A percentile compares a stretch with the other conserved stretches of the same genome.
These are phyloP conservation scores for Prietella phreatophila DNA, from an alignment of 2,113 vertebrate species.

Conservation along the genomic window DNA sequence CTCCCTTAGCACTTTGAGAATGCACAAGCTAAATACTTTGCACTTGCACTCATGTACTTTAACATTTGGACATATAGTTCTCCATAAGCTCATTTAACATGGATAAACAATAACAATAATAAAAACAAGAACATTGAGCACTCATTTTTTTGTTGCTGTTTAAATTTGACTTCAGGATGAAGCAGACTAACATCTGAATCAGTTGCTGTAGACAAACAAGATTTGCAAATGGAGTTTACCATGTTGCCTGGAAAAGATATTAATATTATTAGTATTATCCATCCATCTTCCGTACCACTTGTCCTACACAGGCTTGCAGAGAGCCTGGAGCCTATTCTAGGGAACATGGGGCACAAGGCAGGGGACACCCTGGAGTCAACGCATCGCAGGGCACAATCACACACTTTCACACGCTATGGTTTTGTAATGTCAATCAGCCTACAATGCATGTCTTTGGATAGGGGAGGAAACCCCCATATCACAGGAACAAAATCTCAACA, in stretches of 20 bases:
- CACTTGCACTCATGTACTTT: conserved; percentile 58
- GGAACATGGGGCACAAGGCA: too few relatives aligned
- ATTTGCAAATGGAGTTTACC: not conserved
- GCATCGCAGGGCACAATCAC: too few relatives aligned
- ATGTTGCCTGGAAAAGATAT: not conserved
- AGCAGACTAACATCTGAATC: not conserved
- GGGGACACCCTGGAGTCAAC: too few relatives aligned
- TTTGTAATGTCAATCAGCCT: too few relatives aligned
- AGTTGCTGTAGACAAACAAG: not conserved
- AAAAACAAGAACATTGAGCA: conserved; percentile 56
- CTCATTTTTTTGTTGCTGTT: not conserved
- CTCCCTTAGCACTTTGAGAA: conserved; percentile 43
- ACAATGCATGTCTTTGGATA: too few relatives aligned
- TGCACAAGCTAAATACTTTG: conserved; percentile 46
- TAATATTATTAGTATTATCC: not conserved
- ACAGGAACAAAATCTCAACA: too few relatives aligned
- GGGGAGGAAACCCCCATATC: too few relatives aligned
- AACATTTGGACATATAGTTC: conserved; percentile 44
- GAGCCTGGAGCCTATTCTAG: too few relatives aligned
- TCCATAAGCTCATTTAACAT: conserved; percentile 58
- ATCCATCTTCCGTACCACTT: too few relatives aligned
- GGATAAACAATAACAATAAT: conserved; percentile 54
- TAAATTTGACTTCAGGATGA: not conserved
- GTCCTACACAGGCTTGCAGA: too few relatives aligned
- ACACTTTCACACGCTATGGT: too few relatives aligned